These are phyloP conservation scores for Chironomus riparius DNA, from an alignment of 2,888 invertebrate genomes.

Conservation along the genomic window DNA sequence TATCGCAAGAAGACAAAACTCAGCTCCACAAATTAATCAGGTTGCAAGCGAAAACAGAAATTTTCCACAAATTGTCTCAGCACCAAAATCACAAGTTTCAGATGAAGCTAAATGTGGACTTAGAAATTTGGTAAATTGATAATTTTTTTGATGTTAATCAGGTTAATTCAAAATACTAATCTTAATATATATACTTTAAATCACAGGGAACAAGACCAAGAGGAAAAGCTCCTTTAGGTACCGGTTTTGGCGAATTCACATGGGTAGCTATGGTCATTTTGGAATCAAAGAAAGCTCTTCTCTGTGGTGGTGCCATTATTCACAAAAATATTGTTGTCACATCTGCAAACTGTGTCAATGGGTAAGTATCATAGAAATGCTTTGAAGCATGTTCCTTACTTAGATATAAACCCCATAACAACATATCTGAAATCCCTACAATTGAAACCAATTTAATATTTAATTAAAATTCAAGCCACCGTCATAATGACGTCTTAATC, in stretches of 20 bases:
- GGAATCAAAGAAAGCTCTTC: slow-evolving; percentile 58
- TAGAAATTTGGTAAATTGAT: slow-evolving; percentile 38
- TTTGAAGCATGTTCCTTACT: too few relatives aligned
- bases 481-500: slow-evolving; percentile 58
- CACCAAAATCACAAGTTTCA: neutral
- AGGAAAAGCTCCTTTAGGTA: slow-evolving; percentile 48
- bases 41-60: neutral
- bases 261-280: slow-evolving; percentile 71
- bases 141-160: too few relatives aligned
- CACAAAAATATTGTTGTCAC: slow-evolving; percentile 64
- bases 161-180: too few relatives aligned
- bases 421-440: too few relatives aligned
- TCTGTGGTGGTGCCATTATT: slow-evolving; percentile 74
- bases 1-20: neutral
- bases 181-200: too few relatives aligned
- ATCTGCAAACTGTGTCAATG: slow-evolving; percentile 69
- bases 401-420: too few relatives aligned
- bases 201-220: slow-evolving; percentile 39
- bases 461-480: slow-evolving; percentile 42
- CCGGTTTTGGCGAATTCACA: slow-evolving; percentile 71
- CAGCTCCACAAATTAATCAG: neutral
- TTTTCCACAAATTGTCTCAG: neutral
- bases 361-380: too few relatives aligned
- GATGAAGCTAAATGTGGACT: slow-evolving; percentile 36
- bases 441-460: too few relatives aligned